Percentiles rank a stretch among this genome's conserved stretches.
Conservation (phyloP, 2,797 vertebrate genomes). For the Hozukius guyotensis region DNA sequence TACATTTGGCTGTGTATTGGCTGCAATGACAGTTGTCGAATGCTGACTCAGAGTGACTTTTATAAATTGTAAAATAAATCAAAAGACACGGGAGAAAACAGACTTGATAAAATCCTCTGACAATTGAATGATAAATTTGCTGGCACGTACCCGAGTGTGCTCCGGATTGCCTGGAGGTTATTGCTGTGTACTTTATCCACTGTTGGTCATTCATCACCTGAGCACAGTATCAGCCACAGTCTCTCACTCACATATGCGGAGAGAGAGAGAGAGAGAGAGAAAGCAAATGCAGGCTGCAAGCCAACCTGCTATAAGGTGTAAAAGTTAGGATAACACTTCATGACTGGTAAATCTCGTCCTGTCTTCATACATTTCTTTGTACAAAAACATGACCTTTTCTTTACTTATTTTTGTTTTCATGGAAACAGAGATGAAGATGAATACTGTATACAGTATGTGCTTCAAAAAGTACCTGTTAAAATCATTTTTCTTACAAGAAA, state of each 20-base stretch:
- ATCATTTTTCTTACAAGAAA: background rate
- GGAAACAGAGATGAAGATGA: background rate
- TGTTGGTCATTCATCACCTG: slow-evolving; percentile 83
- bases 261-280: slow-evolving; percentile 23
- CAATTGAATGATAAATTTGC: slow-evolving; percentile 86
- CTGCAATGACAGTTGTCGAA: slow-evolving; percentile 53
- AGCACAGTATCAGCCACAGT: slow-evolving; percentile 59
- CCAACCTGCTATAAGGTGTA: background rate
- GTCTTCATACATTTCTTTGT: background rate
- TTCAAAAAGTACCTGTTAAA: background rate
- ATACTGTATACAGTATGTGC: background rate
- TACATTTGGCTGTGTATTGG: background rate
- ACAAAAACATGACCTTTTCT: background rate
- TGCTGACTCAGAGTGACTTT: slow-evolving; percentile 75
- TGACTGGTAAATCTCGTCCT: background rate
- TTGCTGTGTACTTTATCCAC: slow-evolving; percentile 84
- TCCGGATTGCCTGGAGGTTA: slow-evolving; percentile 82
- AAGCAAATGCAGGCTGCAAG: slow-evolving; percentile 1
- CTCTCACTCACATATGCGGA: slow-evolving; percentile 58
- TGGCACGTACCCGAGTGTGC: slow-evolving; percentile 66
- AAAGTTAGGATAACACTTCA: background rate
- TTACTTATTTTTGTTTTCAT: background rate
- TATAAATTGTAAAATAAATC: slow-evolving; percentile 85
- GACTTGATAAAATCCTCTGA: slow-evolving; percentile 82
- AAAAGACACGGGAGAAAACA: slow-evolving; percentile 76